These are phyloP conservation scores for Saimiri boliviensis DNA, from an alignment of 2,113 vertebrate genomes.

Conservation along the genomic window DNA sequence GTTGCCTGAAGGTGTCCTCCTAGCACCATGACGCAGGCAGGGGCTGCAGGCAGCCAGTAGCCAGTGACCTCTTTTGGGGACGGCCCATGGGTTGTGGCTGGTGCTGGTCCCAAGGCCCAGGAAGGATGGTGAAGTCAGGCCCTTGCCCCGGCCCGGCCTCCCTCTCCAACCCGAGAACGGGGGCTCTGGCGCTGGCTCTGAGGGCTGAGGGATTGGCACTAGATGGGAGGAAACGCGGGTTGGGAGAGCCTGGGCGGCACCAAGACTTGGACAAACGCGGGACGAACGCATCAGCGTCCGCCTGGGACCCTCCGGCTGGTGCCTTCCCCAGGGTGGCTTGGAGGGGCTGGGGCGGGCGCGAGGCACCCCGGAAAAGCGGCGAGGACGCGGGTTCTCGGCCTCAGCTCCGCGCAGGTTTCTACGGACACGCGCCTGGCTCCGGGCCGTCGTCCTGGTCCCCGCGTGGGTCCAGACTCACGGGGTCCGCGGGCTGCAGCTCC, in stretches of 20 bases:
- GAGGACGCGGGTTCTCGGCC: neutral
- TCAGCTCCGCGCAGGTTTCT: neutral
- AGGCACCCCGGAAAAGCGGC: neutral
- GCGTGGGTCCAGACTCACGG: neutral
- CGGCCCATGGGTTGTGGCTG: neutral
- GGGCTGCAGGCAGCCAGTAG: neutral
- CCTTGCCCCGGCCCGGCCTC: too few relatives aligned
- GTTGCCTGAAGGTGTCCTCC: rapidly evolving
- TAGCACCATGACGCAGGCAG: neutral
- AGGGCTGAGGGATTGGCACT: too few relatives aligned
- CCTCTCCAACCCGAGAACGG: neutral
- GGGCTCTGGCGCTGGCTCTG: neutral
- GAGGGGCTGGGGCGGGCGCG: too few relatives aligned
- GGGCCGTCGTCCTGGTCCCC: neutral
- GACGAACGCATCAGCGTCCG: too few relatives aligned
- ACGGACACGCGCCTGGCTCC: neutral
- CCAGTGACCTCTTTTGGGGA: neutral
- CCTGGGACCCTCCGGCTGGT: too few relatives aligned
- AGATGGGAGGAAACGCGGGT: neutral
- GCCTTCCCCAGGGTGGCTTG: too few relatives aligned
- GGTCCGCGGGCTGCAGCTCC: neutral
- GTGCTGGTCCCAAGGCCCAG: neutral
- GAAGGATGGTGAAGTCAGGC: rapidly evolving
- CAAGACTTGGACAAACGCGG: too few relatives aligned
- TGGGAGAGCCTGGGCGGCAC: too few relatives aligned